Conservation (phyloP, 2,797 vertebrate genomes). For the Xenopus petersii region DNA sequence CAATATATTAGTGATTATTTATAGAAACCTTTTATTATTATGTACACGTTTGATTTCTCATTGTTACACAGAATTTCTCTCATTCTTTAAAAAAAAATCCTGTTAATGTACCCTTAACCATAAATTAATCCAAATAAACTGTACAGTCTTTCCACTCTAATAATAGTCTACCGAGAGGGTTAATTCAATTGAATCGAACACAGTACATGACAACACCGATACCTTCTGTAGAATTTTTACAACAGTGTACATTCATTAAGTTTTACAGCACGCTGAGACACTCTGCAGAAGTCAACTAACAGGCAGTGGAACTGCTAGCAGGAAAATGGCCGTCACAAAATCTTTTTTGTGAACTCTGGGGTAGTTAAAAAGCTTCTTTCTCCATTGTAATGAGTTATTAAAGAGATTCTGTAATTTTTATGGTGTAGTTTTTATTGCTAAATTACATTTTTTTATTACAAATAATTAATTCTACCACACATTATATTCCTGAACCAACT, state of each 20-base stretch:
- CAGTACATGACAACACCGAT: slow-evolving; percentile 86
- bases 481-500: too few species aligned
- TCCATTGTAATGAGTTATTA: too few species aligned
- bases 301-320: not conserved
- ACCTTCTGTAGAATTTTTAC: slow-evolving; percentile 61
- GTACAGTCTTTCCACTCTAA: slow-evolving; percentile 79
- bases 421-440: too few species aligned
- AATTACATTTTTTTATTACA: too few species aligned
- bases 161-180: slow-evolving; percentile 81
- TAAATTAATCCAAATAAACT: slow-evolving; percentile 86
- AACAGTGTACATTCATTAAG: slow-evolving; percentile 70
- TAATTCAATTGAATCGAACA: slow-evolving; percentile 79
- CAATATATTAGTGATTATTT: slow-evolving; percentile 3
- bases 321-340: not conserved
- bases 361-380: too few species aligned
- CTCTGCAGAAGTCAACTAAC: slow-evolving; percentile 1
- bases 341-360: too few species aligned
- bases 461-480: too few species aligned
- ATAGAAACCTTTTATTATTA: not conserved
- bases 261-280: slow-evolving; percentile 19
- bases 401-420: too few species aligned
- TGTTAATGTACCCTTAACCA: slow-evolving; percentile 74
- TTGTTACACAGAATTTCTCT: too few species aligned
- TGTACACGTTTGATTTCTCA: too few species aligned
- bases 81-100: slow-evolving; percentile 69